Evolutionary conservation across 2,113 vertebrate species (phyloP).

Genomic region (Cyanistes caeruleus): DNA sequence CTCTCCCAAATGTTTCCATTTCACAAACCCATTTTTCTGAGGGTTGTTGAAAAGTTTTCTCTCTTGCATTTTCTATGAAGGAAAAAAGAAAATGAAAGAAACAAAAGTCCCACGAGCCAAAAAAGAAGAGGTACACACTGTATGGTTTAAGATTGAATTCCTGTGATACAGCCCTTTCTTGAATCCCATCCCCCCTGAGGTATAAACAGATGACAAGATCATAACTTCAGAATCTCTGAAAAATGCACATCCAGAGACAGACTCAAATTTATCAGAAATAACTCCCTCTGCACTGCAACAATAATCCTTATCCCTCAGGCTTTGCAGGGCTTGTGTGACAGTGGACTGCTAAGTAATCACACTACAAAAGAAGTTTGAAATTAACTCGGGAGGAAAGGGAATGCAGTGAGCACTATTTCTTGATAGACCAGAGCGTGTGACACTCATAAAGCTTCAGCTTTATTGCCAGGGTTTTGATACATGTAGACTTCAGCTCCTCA

Average conservation of each 20-base stretch:
- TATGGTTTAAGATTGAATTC: not conserved
- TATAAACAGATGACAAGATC: not conserved
- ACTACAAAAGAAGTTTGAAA: not conserved
- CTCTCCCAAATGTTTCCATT: not conserved
- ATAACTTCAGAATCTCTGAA: not conserved
- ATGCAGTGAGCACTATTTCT: not conserved
- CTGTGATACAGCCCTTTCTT: not conserved
- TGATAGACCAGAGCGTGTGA: accelerated
- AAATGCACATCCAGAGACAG: not conserved
- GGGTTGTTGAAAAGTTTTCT: not conserved
- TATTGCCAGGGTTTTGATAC: not conserved
- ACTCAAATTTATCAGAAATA: not conserved
- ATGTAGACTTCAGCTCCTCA: not conserved
- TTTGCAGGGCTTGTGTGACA: not conserved
- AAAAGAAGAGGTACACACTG: not conserved
- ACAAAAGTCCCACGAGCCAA: not conserved
- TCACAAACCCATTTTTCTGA: not conserved
- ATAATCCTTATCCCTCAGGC: not conserved
- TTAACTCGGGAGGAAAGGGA: not conserved
- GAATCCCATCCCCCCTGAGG: not conserved
- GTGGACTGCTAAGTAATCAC: not conserved
- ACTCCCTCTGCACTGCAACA: not conserved
- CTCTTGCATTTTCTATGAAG: not conserved
- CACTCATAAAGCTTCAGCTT: not conserved
- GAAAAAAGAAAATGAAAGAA: not conserved